phyloP scores from a whole-genome alignment of 2,113 vertebrate species.

The Eulacestoma nigropectus region DNA sequence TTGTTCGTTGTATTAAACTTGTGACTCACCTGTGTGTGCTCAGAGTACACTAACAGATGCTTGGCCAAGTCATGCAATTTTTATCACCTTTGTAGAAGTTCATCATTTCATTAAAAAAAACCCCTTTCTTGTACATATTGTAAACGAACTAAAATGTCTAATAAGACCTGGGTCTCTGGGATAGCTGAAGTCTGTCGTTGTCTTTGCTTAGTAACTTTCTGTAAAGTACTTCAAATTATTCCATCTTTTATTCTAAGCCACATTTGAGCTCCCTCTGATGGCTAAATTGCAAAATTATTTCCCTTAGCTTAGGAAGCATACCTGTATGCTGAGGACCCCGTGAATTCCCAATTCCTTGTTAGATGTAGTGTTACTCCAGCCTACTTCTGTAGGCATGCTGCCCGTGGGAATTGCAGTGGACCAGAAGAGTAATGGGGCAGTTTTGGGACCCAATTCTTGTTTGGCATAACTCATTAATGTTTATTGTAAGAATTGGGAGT shows the following conservation, averaged over 20 bases:
- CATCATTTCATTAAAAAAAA: neutral
- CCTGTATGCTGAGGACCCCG: neutral
- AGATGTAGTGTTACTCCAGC: neutral
- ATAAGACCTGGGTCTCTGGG: neutral
- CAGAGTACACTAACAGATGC: neutral
- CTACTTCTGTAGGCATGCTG: neutral
- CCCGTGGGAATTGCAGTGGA: neutral
- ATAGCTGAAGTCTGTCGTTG: neutral
- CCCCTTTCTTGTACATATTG: neutral
- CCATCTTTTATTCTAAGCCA: neutral
- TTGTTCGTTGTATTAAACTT: neutral
- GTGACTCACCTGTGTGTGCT: neutral
- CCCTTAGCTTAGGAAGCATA: neutral
- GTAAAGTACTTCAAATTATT: neutral
- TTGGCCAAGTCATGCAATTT: neutral
- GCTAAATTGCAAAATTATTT: neutral
- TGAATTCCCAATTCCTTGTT: neutral
- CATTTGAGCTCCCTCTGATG: constrained; percentile 49
- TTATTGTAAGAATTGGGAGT: neutral
- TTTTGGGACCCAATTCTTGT: neutral
- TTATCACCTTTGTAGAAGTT: neutral
- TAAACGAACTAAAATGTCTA: neutral
- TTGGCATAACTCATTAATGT: neutral
- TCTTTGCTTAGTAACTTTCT: neutral
- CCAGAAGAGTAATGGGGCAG: neutral